Base-by-base conservation (phyloP, 1,140 invertebrate genomes). In the Trachelipus rathkii region DNA sequence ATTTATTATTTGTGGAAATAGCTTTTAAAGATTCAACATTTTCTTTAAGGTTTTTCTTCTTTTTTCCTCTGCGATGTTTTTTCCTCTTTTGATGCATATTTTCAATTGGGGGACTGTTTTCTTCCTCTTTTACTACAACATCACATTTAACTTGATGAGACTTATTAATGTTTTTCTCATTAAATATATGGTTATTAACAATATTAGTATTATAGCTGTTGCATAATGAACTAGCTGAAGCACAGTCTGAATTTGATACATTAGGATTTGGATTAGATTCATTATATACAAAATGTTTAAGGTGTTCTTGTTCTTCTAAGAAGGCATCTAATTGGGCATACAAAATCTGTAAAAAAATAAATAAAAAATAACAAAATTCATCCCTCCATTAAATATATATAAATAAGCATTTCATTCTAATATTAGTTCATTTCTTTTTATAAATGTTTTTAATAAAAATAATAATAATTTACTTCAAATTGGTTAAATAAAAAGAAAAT, bases 271-370 rank as follows among this genome's bases (percentile, higher is more conserved):
- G 73, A 15, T 45, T 44, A 60, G 73, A n/a, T n/a, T n/a, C n/a
- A n/a, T n/a, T 67, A 74, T 74, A 74, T 74, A 74, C 73, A 74
- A 74, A 23, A 9, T 43, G 44, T 50, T 74, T 74, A n/a, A 74
- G 44, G 21, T 53, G 44, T 23, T 66, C 46, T 21, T 74, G 53
- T 6, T 53, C 44, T 67, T 74, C 73, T 74, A 74, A 74, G 53
- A 66, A 74, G 60, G 60, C 60, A 66, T 74, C 73, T 46, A 74
- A 66, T 67, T 74, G 73, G 68, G 60, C n/a, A n/a, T n/a, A n/a
- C n/a, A n/a, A n/a, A n/a, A n/a, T n/a, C n/a, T n/a, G n/a, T n/a
- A n/a, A n/a, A n/a, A n/a, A n/a, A n/a, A n/a, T n/a, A n/a, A n/a
- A n/a, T n/a, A n/a, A n/a, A n/a, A n/a, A n/a, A n/a, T n/a, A n/a